These are phyloP conservation scores for Aphidoletes aphidimyza DNA, from an alignment of 2,888 invertebrate species.

Conservation along the genomic window DNA sequence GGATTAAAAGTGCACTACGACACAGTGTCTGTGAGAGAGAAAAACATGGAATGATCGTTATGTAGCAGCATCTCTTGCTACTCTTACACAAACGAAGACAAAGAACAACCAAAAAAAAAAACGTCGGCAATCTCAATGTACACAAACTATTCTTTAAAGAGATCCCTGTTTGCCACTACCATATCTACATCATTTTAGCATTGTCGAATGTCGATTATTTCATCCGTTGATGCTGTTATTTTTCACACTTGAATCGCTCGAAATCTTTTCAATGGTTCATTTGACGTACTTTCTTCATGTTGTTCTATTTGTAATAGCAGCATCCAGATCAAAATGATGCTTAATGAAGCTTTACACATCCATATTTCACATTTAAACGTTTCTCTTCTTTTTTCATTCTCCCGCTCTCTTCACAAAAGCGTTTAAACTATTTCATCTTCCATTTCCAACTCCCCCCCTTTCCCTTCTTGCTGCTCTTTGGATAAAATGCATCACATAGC, in stretches of 20 bases:
- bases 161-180: neutral
- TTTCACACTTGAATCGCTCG: neutral
- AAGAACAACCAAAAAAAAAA: neutral
- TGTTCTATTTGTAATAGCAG: neutral
- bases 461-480: neutral
- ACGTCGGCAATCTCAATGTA: neutral
- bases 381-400: neutral
- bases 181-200: neutral
- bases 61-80: too few species aligned
- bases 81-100: too few species aligned
- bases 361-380: too few species aligned
- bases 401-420: too few species aligned
- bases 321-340: neutral
- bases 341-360: neutral
- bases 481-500: neutral
- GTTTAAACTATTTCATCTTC: neutral
- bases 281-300: neutral
- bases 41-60: too few species aligned
- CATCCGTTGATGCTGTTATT: neutral
- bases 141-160: neutral
- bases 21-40: neutral
- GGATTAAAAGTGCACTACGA: too few species aligned
- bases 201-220: neutral
- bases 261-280: neutral
- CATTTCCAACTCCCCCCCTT: neutral